phyloP scores from a whole-genome alignment of 2,113 vertebrate genomes.

The Circaetus gallicus region DNA sequence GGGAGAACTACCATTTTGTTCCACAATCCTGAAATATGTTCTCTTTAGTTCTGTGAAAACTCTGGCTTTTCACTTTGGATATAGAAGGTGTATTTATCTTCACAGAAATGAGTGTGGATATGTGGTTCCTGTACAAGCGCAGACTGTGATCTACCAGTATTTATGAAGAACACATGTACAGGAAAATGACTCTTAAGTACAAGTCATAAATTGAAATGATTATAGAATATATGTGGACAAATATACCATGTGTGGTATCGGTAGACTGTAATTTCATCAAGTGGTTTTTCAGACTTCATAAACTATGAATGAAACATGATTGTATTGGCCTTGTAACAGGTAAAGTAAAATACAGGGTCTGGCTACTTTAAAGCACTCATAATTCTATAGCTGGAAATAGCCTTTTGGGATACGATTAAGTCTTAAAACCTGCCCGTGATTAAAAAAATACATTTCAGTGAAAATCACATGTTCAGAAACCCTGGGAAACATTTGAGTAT shows the following conservation, averaged over 20 bases:
- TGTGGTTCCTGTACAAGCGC: conserved; percentile 43
- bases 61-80: conserved; percentile 44
- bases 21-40: background rate
- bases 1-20: conserved; percentile 11
- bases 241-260: conserved; percentile 62
- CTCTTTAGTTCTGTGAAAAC: conserved; percentile 2
- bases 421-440: conserved; percentile 42
- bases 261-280: conserved; percentile 68
- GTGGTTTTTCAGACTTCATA: conserved; percentile 67
- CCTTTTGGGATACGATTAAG: conserved; percentile 53
- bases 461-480: conserved; percentile 9
- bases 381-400: conserved; percentile 49
- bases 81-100: conserved; percentile 56
- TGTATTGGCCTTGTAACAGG: conserved; percentile 48
- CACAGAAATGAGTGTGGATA: conserved; percentile 60
- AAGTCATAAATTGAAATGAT: conserved; percentile 70
- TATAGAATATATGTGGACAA: conserved; percentile 59
- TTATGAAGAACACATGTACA: conserved; percentile 71
- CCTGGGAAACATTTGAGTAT: conserved; percentile 14
- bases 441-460: conserved; percentile 26
- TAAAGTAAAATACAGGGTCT: conserved; percentile 48
- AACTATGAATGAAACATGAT: conserved; percentile 65
- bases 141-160: conserved; percentile 43
- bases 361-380: conserved; percentile 39
- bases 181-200: conserved; percentile 66